A percentile compares a stretch with the other conserved stretches of the same genome.
Conservation (phyloP, 2,797 vertebrate species). For the Sebastes elongatus region DNA sequence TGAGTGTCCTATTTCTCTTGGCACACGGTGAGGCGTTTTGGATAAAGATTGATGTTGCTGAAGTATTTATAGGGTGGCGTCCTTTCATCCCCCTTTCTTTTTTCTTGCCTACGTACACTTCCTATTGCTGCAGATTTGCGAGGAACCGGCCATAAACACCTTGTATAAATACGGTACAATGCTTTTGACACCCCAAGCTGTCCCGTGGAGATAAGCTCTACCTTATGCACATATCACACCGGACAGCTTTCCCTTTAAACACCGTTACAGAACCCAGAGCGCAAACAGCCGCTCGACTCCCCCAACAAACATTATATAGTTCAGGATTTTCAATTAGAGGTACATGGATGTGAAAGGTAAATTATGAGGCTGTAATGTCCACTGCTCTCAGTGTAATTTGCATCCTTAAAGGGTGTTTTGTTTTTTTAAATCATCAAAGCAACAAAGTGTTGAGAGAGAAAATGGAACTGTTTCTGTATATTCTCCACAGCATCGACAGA, state of each 20-base stretch:
- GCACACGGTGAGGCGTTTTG: constrained; percentile 29
- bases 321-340: constrained; percentile 37
- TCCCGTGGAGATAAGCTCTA: constrained; percentile 46
- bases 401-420: neutral
- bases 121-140: constrained; percentile 23
- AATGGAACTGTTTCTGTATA: neutral
- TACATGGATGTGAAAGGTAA: neutral
- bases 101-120: neutral
- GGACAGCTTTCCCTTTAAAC: constrained; percentile 24
- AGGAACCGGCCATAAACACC: constrained; percentile 17
- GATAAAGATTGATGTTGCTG: constrained; percentile 51
- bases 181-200: constrained; percentile 36
- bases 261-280: neutral
- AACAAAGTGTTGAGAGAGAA: neutral
- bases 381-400: constrained; percentile 14
- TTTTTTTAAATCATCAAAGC: neutral
- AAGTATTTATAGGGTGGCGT: constrained; percentile 62
- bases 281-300: neutral
- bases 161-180: constrained; percentile 30
- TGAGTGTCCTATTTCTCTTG: constrained; percentile 49
- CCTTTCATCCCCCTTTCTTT: constrained; percentile 12
- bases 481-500: constrained; percentile 4
- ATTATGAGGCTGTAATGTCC: constrained; percentile 23
- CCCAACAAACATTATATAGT: neutral
- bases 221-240: constrained; percentile 2